phyloP scores from a whole-genome alignment of 2,888 invertebrate genomes.

The Antheraea yamamai region DNA sequence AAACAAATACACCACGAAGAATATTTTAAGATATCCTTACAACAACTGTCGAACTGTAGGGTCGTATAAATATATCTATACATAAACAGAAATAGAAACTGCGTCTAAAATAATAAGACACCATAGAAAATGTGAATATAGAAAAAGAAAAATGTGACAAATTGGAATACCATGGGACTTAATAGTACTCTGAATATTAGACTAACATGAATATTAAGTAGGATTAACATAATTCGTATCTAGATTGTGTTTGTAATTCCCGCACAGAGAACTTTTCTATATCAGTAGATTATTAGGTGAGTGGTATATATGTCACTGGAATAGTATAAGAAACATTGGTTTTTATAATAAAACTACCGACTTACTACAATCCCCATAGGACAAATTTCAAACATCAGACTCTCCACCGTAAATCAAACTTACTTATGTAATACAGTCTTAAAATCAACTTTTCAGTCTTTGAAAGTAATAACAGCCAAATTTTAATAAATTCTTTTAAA shows the following conservation, averaged over 20 bases:
- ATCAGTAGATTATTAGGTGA: not conserved
- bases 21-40: no score
- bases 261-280: not conserved
- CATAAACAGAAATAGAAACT: no score
- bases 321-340: no score
- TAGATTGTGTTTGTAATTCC: not conserved
- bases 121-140: no score
- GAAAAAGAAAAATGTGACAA: no score
- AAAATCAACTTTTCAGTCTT: conserved; percentile 20
- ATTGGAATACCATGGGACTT: no score
- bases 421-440: conserved; percentile 7
- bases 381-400: no score
- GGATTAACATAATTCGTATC: not conserved
- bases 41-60: no score
- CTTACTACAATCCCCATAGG: no score
- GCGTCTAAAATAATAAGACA: no score
- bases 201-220: not conserved
- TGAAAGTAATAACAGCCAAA: conserved; percentile 23
- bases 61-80: no score
- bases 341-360: no score
- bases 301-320: not conserved
- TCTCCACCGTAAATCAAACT: not conserved
- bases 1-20: not conserved
- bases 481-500: conserved; percentile 21
- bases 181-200: not conserved